A percentile compares a stretch with the other conserved stretches of the same genome.
Evolutionary conservation across 2,888 invertebrate species (phyloP).

Genomic region (Tetropium fuscum): DNA sequence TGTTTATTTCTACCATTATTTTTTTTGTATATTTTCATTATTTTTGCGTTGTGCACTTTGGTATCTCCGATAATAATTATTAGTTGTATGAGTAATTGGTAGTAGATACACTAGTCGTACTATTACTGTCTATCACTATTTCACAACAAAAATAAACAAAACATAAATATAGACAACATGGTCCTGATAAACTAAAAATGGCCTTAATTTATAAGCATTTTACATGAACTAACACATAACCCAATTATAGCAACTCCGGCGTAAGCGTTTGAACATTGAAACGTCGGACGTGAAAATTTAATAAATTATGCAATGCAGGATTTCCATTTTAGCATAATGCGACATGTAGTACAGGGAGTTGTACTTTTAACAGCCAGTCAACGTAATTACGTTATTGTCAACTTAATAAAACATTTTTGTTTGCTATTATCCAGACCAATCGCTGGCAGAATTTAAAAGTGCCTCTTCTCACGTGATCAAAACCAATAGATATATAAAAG

Average conservation of each 20-base stretch:
- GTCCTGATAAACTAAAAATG: too few relatives aligned
- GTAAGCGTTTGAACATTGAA: not conserved
- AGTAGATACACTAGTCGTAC: too few relatives aligned
- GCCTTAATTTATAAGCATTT: not conserved
- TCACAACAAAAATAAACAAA: too few relatives aligned
- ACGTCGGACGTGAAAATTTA: constrained; percentile 22
- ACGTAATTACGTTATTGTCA: constrained; percentile 39
- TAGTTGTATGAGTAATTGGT: too few relatives aligned
- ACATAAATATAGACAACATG: too few relatives aligned
- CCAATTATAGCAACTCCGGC: too few relatives aligned
- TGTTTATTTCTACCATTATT: too few relatives aligned
- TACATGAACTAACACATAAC: not conserved
- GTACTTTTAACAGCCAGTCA: constrained; percentile 17
- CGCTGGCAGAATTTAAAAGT: constrained; percentile 39
- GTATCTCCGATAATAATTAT: too few relatives aligned
- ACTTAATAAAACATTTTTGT: constrained; percentile 40
- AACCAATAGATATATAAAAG: constrained; percentile 30
- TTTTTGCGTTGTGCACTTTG: too few relatives aligned
- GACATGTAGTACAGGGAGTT: constrained; percentile 30
- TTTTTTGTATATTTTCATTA: too few relatives aligned
- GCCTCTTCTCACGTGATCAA: constrained; percentile 19
- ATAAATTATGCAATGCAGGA: constrained; percentile 32
- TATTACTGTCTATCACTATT: too few relatives aligned
- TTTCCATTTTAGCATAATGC: constrained; percentile 27
- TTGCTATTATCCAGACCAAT: constrained; percentile 34